Evolutionary conservation across 2,888 invertebrate genomes (phyloP).

Genomic region (Rugalucina vietnamica): DNA sequence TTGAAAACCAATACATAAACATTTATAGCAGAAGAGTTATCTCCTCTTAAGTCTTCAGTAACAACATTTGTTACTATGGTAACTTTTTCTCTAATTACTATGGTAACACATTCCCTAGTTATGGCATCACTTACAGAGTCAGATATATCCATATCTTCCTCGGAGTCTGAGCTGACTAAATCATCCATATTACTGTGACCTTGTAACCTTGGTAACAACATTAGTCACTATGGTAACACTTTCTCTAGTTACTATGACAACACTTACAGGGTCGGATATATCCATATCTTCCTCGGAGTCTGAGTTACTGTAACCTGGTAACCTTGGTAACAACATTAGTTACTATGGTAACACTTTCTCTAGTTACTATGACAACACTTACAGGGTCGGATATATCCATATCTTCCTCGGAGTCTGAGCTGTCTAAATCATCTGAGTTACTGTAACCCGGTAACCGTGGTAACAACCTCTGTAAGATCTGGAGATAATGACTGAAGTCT

Average conservation of each 20-base stretch:
- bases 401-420: conserved; percentile 85
- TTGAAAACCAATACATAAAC: too few relatives aligned
- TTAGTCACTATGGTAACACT: too few relatives aligned
- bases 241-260: too few relatives aligned
- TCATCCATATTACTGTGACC: conserved; percentile 85
- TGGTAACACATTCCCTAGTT: too few relatives aligned
- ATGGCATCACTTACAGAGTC: conserved; percentile 54
- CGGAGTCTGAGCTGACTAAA: conserved; percentile 86
- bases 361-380: too few relatives aligned
- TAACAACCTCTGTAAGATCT: conserved; percentile 86
- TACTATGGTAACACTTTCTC: too few relatives aligned
- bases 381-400: conserved; percentile 60
- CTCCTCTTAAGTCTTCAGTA: too few relatives aligned
- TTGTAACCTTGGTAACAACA: conserved; percentile 85
- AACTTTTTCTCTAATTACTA: too few relatives aligned
- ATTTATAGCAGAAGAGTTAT: too few relatives aligned
- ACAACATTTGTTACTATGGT: too few relatives aligned
- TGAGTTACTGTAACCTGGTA: conserved; percentile 85
- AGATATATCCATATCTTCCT: conserved; percentile 71
- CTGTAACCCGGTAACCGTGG: conserved; percentile 85
- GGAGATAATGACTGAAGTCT: conserved; percentile 83
- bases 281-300: conserved; percentile 84
- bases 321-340: conserved; percentile 85
- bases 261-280: conserved; percentile 50
- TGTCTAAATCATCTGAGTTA: conserved; percentile 86